Percentiles rank a stretch among this genome's conserved stretches.
Conservation (phyloP, 2,888 invertebrate species). For the Acronicta aceris region DNA sequence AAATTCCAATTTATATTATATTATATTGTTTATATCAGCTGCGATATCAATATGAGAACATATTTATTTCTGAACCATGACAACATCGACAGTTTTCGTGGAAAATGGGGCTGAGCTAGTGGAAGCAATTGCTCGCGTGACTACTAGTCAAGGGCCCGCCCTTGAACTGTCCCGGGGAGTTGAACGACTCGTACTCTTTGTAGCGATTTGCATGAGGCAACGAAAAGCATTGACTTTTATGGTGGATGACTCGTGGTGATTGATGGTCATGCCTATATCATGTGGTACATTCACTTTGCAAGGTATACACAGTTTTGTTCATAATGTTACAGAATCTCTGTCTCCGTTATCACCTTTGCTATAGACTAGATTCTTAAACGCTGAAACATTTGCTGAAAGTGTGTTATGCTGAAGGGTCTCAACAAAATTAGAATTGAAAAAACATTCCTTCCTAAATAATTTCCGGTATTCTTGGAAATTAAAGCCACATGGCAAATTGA, state of each 20-base stretch:
- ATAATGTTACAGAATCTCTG: too few relatives aligned
- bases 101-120: conserved; percentile 60
- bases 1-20: conserved; percentile 14
- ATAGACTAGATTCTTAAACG: too few relatives aligned
- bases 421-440: too few relatives aligned
- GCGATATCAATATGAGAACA: conserved; percentile 40
- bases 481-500: background rate
- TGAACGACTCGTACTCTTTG: conserved; percentile 55
- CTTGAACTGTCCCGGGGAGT: conserved; percentile 64
- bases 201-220: conserved; percentile 27
- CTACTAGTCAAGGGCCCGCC: conserved; percentile 56
- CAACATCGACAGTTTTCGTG: conserved; percentile 58
- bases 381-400: too few relatives aligned
- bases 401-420: too few relatives aligned
- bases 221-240: conserved; percentile 35
- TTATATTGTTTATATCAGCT: conserved; percentile 22
- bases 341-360: too few relatives aligned
- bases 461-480: background rate
- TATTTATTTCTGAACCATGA: conserved; percentile 16
- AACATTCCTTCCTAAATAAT: too few relatives aligned
- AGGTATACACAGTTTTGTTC: too few relatives aligned
- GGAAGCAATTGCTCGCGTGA: conserved; percentile 61
- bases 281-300: background rate
- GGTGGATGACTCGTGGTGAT: conserved; percentile 23
- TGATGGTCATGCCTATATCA: conserved; percentile 10